Base-by-base conservation (phyloP, 2,113 vertebrate genomes). In the Oenanthe melanoleuca region DNA sequence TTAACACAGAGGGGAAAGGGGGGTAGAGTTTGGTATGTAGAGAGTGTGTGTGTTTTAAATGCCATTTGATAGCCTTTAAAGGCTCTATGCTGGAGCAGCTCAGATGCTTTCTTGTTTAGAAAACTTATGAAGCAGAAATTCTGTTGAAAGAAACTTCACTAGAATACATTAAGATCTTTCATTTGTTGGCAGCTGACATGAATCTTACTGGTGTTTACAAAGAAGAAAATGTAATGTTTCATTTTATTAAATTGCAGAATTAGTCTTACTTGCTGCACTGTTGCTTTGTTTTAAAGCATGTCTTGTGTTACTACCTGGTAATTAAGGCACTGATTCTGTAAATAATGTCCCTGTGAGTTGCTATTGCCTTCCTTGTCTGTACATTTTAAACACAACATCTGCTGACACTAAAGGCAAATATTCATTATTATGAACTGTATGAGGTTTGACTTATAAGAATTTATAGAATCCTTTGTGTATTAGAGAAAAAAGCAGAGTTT, bases 71-170 rank as follows among this genome's bases (percentile, higher is more conserved):
- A 93, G 75, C 60, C 72, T 80, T 84, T 86, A 66, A 85, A 86
- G 86, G 73, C 31, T 83, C 63, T n/a, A 0, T 56, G 52, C 31
- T 89, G 79, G 22, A 86, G 38, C 19, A 78, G 59, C 21, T 89
- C 91, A 87, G 63, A 67, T 57, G 38, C 47, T 93, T 92, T 92
- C 40, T 80, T 93, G 56, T 93, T 93, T 83, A 92, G 85, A 86
- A 83, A 95, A 83, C 47, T 74, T 91, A 86, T 20, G 74, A 77
- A 95, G 89, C 74, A 96, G 91, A 95, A 94, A 65, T 91, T 94
- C 59, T 77, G 42, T 52, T 96, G 92, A 94, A 96, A 93, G 71
- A 70, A 93, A 77, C 63, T 78, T 84, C 34, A 18, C 40, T 87
- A 88, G 61, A 87, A 55, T 33, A 85, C 37, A 74, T 95, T 80